Conservation (phyloP, 2,888 invertebrate genomes). For the Dugesia japonica region DNA sequence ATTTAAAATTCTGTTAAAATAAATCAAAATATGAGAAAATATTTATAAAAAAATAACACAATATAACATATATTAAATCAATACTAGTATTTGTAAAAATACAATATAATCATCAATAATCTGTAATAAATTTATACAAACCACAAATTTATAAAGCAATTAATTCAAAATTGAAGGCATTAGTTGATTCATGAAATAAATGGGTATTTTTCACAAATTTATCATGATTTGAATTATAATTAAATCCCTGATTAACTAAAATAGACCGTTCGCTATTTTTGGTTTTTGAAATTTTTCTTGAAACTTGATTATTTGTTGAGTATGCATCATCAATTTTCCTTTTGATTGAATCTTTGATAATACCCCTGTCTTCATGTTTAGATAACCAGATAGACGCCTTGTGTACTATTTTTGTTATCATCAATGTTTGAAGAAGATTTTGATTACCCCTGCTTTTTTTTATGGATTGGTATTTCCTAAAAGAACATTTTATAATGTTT, state of each 20-base stretch:
- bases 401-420: constrained; percentile 1
- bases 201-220: neutral
- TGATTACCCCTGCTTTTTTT: neutral
- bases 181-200: neutral
- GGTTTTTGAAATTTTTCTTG: neutral
- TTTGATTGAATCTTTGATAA: neutral
- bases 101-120: neutral
- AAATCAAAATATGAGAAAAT: too few relatives aligned
- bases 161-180: neutral
- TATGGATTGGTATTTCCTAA: neutral
- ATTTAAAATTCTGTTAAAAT: too few relatives aligned
- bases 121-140: neutral
- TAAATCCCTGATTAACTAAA: neutral
- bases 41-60: too few relatives aligned
- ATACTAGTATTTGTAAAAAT: too few relatives aligned
- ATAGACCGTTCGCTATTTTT: too few relatives aligned
- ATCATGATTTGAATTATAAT: neutral
- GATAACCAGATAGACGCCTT: neutral
- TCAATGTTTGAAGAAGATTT: constrained; percentile 1
- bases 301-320: neutral
- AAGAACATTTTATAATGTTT: neutral
- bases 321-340: neutral
- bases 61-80: too few relatives aligned
- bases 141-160: neutral
- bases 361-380: neutral